A percentile compares a stretch with the other conserved stretches of the same genome.
Conservation (phyloP, 1,140 invertebrate genomes). For the Pogonognathellus flavescens region DNA sequence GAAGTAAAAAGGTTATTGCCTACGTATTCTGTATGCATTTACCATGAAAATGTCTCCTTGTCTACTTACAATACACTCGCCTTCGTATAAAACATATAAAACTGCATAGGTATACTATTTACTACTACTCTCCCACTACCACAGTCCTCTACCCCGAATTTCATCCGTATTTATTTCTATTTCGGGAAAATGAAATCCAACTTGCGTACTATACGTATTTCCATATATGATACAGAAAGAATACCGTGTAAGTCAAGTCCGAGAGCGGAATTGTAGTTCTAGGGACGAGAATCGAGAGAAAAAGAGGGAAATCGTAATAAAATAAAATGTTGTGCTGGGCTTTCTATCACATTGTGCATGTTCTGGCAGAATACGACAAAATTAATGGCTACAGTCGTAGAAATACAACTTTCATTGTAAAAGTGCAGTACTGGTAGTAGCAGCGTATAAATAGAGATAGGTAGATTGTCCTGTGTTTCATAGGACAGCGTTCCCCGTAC, state of each 20-base stretch:
- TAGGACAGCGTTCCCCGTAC: neutral
- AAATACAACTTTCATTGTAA: too few species aligned
- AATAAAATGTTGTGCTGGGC: conserved; percentile 13
- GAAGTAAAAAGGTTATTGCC: neutral
- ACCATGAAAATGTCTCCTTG: too few species aligned
- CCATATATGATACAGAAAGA: neutral
- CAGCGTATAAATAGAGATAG: too few species aligned
- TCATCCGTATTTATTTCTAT: conserved; percentile 19
- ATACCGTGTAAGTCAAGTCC: neutral
- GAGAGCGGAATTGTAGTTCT: neutral
- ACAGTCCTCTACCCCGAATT: neutral
- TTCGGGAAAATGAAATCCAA: conserved; percentile 18
- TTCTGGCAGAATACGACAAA: neutral
- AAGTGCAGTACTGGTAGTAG: too few species aligned
- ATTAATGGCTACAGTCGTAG: too few species aligned
- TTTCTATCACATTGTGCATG: conserved; percentile 8
- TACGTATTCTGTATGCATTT: too few species aligned
- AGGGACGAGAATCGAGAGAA: neutral
- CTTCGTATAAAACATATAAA: too few species aligned
- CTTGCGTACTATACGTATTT: neutral
- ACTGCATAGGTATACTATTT: too few species aligned
- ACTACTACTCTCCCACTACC: too few species aligned
- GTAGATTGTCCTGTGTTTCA: too few species aligned
- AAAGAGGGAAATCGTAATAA: conserved; percentile 23
- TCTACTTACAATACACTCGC: too few species aligned